Percentiles rank a stretch among this genome's conserved stretches.
phyloP scores from a whole-genome alignment of 2,113 vertebrate species.

The Elephantulus edwardii region DNA sequence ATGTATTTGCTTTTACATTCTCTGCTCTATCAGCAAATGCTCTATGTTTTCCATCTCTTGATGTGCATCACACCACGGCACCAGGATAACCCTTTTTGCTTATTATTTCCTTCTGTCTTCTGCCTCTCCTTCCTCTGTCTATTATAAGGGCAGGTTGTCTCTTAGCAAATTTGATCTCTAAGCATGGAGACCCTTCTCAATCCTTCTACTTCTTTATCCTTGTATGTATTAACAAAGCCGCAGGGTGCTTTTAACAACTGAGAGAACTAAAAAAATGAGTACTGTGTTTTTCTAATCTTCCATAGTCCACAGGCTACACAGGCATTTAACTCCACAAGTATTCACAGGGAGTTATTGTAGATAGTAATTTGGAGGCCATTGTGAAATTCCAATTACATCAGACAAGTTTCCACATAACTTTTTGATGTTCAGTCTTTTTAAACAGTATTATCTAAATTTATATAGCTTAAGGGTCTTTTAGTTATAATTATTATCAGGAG shows the following conservation, averaged over 20 bases:
- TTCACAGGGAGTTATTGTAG: constrained; percentile 39
- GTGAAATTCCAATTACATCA: constrained; percentile 44
- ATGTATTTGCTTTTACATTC: not conserved
- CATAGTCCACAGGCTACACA: constrained; percentile 1
- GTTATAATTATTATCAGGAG: not conserved
- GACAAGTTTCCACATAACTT: constrained; percentile 34
- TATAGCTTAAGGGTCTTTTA: not conserved
- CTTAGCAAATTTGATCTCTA: constrained; percentile 28
- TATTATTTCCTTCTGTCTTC: constrained; percentile 43
- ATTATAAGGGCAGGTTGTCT: not conserved
- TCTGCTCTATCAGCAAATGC: not conserved
- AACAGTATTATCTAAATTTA: not conserved
- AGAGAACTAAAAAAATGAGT: constrained; percentile 40
- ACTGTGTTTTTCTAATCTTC: constrained; percentile 45
- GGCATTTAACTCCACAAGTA: not conserved
- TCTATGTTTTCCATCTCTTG: not conserved
- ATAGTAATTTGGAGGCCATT: constrained; percentile 3
- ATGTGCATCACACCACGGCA: not conserved
- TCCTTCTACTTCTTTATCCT: constrained; percentile 31
- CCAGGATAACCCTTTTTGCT: not conserved
- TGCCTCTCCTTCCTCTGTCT: not conserved
- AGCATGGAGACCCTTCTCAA: not conserved
- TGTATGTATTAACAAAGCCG: constrained; percentile 57
- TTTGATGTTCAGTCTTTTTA: constrained; percentile 9
- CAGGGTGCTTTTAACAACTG: constrained; percentile 31